Evolutionary conservation across 2,113 vertebrate species (phyloP).

Genomic region (Siniperca knerii): DNA sequence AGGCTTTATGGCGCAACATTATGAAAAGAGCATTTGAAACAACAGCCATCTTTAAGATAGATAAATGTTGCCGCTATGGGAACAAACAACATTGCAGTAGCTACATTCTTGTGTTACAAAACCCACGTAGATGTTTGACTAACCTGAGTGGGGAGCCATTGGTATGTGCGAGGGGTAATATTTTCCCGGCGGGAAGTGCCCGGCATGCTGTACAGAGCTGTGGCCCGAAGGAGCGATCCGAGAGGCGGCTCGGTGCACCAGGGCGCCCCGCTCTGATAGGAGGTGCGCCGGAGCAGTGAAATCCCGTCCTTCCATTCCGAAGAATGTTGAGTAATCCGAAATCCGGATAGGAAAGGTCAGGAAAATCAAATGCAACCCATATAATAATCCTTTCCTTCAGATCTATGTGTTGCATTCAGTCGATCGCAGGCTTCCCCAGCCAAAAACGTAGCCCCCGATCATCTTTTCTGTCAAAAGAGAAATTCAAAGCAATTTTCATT

Average conservation of each 20-base stretch:
- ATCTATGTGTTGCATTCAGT: conserved; percentile 83
- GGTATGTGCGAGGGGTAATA: conserved; percentile 96
- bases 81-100: not conserved
- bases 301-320: conserved; percentile 95
- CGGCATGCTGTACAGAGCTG: conserved; percentile 90
- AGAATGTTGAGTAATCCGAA: conserved; percentile 83
- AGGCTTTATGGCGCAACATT: conserved; percentile 41
- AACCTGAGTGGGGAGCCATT: conserved; percentile 97
- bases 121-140: conserved; percentile 69
- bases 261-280: conserved; percentile 91
- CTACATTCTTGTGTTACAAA: conserved; percentile 13
- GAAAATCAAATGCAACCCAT: conserved; percentile 84
- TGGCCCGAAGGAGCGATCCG: conserved; percentile 90
- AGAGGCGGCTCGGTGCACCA: conserved; percentile 92
- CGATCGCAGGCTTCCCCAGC: conserved; percentile 80
- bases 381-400: conserved; percentile 84
- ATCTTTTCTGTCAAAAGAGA: conserved; percentile 84
- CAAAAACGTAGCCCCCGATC: conserved; percentile 81
- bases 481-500: conserved; percentile 59
- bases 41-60: conserved; percentile 12
- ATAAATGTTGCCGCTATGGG: not conserved
- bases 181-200: conserved; percentile 94
- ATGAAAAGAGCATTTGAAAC: conserved; percentile 34
- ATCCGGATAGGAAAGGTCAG: conserved; percentile 78
- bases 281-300: conserved; percentile 95